Evolutionary conservation across 2,113 vertebrate species (phyloP), one percentile per base, ranked within the genome.

Genomic region (Leiothrix lutea): DNA sequence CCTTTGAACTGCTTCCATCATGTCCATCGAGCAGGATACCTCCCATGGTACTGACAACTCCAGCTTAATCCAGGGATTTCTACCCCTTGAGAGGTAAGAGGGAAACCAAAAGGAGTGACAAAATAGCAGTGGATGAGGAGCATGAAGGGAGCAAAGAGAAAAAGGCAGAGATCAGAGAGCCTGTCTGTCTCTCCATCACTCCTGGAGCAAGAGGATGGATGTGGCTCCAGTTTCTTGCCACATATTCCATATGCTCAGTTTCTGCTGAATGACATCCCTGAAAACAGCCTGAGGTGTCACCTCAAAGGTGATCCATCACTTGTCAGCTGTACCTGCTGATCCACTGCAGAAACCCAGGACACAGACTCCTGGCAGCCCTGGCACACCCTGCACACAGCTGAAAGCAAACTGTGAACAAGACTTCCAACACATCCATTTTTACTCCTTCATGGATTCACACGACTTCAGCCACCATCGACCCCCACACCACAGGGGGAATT

Each of bases 1-100:
- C 42, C 54, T 72, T 6, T 44, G 38, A 62, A 26, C 16, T 28
- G 14, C 45, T 44, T 60, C 23, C 25, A 54, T 4, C 28, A 4
- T 0, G 0, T 45, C 36, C 2, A 67, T 26, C 0, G 0, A 80
- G 67, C 44, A 62, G 40, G 61, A 86, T 2, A 0, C 14, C 40
- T 72, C 26, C 72, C 44, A 23, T 12, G 15, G 33, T 16, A 14
- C 11, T 62, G 23, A 12, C 14, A 92, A 38, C 9, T 72, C 26
- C 31, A 72, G 35, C 16, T 44, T 19, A 19, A 60, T 6, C 61
- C 4, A 1, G 21, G 44, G 33, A 35, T 0, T 72, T 42, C 20
- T n/a, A 70, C 23, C 17, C 45, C 45, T 53, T 28, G 33, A 75
- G 26, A 22, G 23, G 16, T 16, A 42, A 66, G 45, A 74, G n/a